phyloP scores from a whole-genome alignment of 2,113 vertebrate genomes.

The Lagopus muta region DNA sequence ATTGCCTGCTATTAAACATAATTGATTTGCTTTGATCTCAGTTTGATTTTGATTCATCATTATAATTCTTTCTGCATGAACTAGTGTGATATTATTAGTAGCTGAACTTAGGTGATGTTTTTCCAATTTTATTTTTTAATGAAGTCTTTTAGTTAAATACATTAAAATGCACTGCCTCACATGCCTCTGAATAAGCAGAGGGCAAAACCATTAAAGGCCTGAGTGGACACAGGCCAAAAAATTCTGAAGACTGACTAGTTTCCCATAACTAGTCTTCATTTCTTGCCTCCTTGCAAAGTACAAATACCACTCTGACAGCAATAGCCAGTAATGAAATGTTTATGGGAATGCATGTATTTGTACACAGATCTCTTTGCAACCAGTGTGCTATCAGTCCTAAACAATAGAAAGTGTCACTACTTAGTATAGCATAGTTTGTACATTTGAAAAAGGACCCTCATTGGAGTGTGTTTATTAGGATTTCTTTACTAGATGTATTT shows the following conservation, averaged over 20 bases:
- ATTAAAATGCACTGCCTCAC: not conserved
- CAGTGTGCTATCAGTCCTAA: not conserved
- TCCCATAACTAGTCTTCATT: not conserved
- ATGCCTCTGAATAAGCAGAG: not conserved
- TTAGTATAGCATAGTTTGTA: not conserved
- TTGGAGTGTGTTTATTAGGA: slow-evolving; percentile 29
- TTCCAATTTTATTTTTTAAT: not conserved
- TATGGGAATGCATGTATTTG: not conserved
- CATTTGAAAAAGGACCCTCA: slow-evolving; percentile 31
- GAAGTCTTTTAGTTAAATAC: not conserved
- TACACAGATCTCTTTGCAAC: not conserved
- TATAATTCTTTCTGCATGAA: not conserved
- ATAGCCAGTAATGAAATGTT: not conserved
- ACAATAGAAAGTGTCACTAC: not conserved
- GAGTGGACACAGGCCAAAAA: not conserved
- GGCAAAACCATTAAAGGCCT: not conserved
- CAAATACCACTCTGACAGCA: not conserved
- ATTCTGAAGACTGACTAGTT: not conserved
- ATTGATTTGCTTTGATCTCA: not conserved
- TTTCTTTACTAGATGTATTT: slow-evolving; percentile 18
- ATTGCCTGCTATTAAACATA: not conserved
- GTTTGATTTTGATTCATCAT: not conserved
- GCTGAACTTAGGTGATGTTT: not conserved
- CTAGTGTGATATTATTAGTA: not conserved
- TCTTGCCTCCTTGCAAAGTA: not conserved